These are phyloP conservation scores for Trichosurus vulpecula DNA, from an alignment of 2,797 vertebrate genomes.

Conservation along the genomic window DNA sequence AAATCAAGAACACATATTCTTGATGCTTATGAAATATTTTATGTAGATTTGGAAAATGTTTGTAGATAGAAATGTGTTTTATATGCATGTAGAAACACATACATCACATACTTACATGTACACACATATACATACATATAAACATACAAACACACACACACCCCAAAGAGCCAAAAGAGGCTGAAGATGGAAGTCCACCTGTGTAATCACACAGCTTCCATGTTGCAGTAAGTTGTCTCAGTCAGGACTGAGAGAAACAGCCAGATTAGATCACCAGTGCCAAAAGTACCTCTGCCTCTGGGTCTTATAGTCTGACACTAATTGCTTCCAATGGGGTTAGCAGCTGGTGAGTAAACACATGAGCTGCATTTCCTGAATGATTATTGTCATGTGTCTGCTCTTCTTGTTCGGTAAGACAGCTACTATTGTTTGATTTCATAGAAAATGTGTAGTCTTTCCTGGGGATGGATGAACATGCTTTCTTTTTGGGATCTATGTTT, in stretches of 20 bases:
- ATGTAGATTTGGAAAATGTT: background rate
- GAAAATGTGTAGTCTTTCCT: background rate
- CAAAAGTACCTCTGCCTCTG: background rate
- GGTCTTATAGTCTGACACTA: background rate
- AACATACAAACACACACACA: no score
- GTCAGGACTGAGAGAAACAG: background rate
- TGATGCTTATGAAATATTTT: background rate
- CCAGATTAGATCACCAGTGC: background rate
- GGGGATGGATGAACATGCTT: background rate
- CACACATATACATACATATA: no score
- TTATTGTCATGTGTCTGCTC: background rate
- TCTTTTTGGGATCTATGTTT: background rate
- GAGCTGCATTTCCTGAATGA: background rate
- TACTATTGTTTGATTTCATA: background rate
- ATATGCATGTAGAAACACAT: background rate
- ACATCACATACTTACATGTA: no score
- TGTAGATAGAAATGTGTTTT: background rate
- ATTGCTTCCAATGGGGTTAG: background rate
- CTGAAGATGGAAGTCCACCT: background rate
- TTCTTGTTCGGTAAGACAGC: background rate
- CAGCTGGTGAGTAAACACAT: background rate
- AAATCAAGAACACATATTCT: background rate
- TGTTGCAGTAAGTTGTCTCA: background rate
- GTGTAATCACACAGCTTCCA: background rate
- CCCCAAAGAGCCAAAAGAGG: background rate